Evolutionary conservation across 2,888 invertebrate genomes (phyloP).

Genomic region (Cordylochernes scorpioides): DNA sequence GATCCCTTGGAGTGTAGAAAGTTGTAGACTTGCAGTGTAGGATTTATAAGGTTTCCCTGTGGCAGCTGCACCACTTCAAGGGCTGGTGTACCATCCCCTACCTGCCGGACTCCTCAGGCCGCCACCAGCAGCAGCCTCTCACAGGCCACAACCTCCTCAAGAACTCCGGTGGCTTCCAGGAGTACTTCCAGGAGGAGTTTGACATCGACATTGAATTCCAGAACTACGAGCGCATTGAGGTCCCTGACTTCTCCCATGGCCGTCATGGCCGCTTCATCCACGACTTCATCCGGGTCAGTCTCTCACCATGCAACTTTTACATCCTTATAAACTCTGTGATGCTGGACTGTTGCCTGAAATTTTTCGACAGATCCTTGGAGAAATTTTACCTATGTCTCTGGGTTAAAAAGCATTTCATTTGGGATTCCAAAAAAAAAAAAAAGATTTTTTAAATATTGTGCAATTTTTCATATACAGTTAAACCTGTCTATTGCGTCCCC

Average conservation of each 20-base stretch:
- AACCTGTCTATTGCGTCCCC: too few relatives aligned
- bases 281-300: constrained; percentile 47
- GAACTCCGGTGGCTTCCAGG: neutral
- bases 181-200: constrained; percentile 42
- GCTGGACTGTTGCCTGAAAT: too few relatives aligned
- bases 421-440: too few relatives aligned
- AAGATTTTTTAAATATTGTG: too few relatives aligned
- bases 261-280: constrained; percentile 62
- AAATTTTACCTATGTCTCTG: too few relatives aligned
- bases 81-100: constrained; percentile 42
- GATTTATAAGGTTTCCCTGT: too few relatives aligned
- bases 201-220: constrained; percentile 45
- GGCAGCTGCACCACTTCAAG: constrained; percentile 31
- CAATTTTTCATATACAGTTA: too few relatives aligned
- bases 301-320: neutral
- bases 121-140: neutral
- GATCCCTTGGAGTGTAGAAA: too few relatives aligned
- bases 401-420: too few relatives aligned
- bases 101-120: constrained; percentile 1
- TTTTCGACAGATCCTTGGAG: too few relatives aligned
- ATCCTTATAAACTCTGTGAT: neutral
- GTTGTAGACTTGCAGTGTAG: too few relatives aligned
- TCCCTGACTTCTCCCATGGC: constrained; percentile 54
- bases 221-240: constrained; percentile 53
- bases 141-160: constrained; percentile 4